These are phyloP conservation scores for Xenopus laevis DNA, from an alignment of 2,113 vertebrate species.

Conservation along the genomic window DNA sequence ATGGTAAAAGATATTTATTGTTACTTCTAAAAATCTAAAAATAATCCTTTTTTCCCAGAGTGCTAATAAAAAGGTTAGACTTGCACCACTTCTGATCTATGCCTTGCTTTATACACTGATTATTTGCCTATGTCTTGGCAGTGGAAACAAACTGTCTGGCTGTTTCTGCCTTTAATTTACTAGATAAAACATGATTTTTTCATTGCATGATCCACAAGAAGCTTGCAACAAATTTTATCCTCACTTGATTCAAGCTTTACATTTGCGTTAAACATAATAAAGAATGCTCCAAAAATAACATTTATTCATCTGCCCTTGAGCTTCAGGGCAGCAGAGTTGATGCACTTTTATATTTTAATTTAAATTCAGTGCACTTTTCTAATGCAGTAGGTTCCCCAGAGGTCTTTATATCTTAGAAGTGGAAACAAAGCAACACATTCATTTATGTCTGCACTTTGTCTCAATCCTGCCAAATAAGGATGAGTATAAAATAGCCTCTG, in stretches of 20 bases:
- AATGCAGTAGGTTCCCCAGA: slow-evolving; percentile 53
- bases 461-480: slow-evolving; percentile 58
- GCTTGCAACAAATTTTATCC: slow-evolving; percentile 49
- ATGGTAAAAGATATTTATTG: slow-evolving; percentile 11
- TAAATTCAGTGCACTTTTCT: slow-evolving; percentile 51
- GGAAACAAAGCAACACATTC: slow-evolving; percentile 55
- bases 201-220: slow-evolving; percentile 40
- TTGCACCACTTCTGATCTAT: slow-evolving; percentile 1
- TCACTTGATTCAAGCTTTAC: slow-evolving; percentile 48
- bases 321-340: slow-evolving; percentile 50
- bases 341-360: slow-evolving; percentile 51
- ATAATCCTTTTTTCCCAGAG: slow-evolving; percentile 23
- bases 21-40: slow-evolving; percentile 14
- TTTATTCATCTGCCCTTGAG: slow-evolving; percentile 54
- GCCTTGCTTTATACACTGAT: slow-evolving; percentile 27
- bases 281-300: slow-evolving; percentile 57
- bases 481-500: slow-evolving; percentile 69
- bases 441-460: slow-evolving; percentile 54
- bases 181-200: slow-evolving; percentile 49
- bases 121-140: slow-evolving; percentile 41
- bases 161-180: slow-evolving; percentile 53
- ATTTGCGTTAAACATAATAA: slow-evolving; percentile 55
- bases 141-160: slow-evolving; percentile 29
- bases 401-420: slow-evolving; percentile 50
- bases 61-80: background rate